phyloP scores from a whole-genome alignment of 2,113 vertebrate species.

The Fregetta grallaria region DNA sequence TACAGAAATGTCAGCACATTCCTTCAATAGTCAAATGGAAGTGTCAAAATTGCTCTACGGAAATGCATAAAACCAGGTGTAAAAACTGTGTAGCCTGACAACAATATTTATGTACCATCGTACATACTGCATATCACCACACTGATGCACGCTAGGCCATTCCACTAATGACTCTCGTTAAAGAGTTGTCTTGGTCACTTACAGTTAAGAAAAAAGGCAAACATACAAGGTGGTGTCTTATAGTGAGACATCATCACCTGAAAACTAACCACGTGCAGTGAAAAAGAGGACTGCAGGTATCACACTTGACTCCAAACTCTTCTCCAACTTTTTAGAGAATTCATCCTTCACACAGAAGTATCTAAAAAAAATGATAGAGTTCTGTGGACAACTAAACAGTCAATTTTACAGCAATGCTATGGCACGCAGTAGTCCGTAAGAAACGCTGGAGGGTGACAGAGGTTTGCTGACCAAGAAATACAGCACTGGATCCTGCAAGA shows the following conservation, averaged over 20 bases:
- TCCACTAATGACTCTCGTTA: background rate
- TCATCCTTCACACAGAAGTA: background rate
- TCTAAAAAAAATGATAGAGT: background rate
- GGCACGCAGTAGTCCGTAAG: background rate
- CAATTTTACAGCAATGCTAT: background rate
- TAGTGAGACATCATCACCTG: background rate
- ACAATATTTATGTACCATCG: background rate
- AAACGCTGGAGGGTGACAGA: background rate
- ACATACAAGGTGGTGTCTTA: background rate
- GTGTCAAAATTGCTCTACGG: background rate
- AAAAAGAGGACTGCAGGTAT: background rate
- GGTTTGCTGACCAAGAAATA: background rate
- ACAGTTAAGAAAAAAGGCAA: background rate
- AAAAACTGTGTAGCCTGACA: accelerated
- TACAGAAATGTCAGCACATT: background rate
- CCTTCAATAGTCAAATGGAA: background rate
- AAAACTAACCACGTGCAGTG: background rate
- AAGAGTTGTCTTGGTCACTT: background rate
- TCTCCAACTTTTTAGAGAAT: background rate
- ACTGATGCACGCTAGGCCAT: background rate
- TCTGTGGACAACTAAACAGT: background rate
- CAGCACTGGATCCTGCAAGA: background rate
- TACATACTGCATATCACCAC: background rate
- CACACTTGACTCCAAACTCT: background rate
- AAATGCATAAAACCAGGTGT: background rate